Percentiles rank a stretch among this genome's conserved stretches.
Conservation (phyloP, 2,797 vertebrate genomes). For the Odontamblyopus lacepedii region DNA sequence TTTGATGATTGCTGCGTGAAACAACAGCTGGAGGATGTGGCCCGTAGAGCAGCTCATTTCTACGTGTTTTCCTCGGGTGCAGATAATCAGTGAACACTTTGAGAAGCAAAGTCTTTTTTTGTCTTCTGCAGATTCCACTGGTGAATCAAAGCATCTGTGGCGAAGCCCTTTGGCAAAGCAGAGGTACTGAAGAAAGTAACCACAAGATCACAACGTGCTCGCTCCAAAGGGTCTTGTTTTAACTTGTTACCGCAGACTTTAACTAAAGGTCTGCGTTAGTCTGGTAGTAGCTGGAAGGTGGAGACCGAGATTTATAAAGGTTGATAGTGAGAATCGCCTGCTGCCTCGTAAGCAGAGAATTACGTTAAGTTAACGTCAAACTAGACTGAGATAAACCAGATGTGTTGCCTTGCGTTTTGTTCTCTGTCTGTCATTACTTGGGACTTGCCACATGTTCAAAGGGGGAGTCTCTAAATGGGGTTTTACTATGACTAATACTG, state of each 20-base stretch:
- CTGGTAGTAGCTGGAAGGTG: not conserved
- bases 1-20: slow-evolving; percentile 25
- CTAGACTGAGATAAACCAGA: not conserved
- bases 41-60: slow-evolving; percentile 22
- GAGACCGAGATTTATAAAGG: not conserved
- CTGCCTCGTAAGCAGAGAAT: not conserved
- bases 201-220: slow-evolving; percentile 31
- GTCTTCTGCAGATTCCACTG: slow-evolving; percentile 26
- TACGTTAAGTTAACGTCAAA: not conserved
- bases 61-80: slow-evolving; percentile 17
- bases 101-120: slow-evolving; percentile 19
- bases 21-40: slow-evolving; percentile 16
- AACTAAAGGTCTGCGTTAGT: slow-evolving; percentile 21
- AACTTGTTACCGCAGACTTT: slow-evolving; percentile 24
- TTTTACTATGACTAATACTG: too few species aligned
- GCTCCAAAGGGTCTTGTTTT: slow-evolving; percentile 22
- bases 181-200: slow-evolving; percentile 2
- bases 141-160: slow-evolving; percentile 28
- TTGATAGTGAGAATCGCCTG: not conserved
- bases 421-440: too few species aligned
- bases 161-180: slow-evolving; percentile 24
- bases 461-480: too few species aligned
- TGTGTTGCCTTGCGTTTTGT: not conserved
- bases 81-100: slow-evolving; percentile 36
- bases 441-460: too few species aligned